Conservation (phyloP, 1,140 invertebrate species). For the Trinorchestia longiramus region DNA sequence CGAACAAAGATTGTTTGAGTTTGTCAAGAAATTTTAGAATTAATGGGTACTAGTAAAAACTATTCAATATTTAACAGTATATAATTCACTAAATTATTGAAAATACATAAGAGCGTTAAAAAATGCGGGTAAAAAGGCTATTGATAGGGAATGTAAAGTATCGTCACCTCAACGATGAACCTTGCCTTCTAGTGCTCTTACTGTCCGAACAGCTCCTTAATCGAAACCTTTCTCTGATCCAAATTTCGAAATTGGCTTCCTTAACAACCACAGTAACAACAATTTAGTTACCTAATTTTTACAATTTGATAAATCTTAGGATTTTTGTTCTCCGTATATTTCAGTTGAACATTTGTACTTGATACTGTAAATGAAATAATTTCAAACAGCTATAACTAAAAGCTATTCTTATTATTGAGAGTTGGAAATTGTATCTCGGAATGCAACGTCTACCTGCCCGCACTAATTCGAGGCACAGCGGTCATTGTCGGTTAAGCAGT, state of each 20-base stretch:
- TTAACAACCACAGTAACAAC: too few relatives aligned
- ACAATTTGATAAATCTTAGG: too few relatives aligned
- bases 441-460: not conserved
- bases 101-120: not conserved
- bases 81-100: too few relatives aligned
- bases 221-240: not conserved
- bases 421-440: not conserved
- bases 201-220: not conserved
- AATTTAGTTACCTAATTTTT: too few relatives aligned
- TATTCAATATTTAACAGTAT: too few relatives aligned
- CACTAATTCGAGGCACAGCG: not conserved
- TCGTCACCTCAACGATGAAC: not conserved
- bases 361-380: not conserved
- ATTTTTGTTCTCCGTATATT: not conserved
- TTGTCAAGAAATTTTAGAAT: too few relatives aligned
- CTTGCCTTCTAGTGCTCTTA: not conserved
- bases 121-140: not conserved
- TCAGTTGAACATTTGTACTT: not conserved
- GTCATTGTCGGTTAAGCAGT: not conserved
- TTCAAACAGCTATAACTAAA: not conserved
- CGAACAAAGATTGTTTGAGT: too few relatives aligned
- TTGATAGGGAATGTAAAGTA: not conserved
- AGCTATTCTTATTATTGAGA: not conserved
- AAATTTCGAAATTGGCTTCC: not conserved
- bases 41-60: too few relatives aligned